Evolutionary conservation across 2,113 vertebrate genomes (phyloP).

Genomic region (Procavia capensis): DNA sequence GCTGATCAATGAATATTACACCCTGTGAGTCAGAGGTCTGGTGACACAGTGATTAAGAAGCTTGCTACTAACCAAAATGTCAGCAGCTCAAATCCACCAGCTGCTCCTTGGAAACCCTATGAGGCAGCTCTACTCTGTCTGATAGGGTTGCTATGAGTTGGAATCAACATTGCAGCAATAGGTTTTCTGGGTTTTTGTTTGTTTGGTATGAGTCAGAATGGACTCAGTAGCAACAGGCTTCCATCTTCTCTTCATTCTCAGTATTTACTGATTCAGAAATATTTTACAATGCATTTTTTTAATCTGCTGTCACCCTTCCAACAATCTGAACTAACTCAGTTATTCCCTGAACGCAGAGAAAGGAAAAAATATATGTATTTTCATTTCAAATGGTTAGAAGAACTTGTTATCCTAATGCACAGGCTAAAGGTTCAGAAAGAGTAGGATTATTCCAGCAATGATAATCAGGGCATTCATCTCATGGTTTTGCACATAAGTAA

Average conservation of each 20-base stretch:
- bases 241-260: background rate
- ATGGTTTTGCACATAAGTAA: constrained; percentile 1
- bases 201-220: too few relatives aligned
- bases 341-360: background rate
- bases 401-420: background rate
- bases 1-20: background rate
- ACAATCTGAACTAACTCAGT: background rate
- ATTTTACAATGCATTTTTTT: background rate
- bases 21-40: too few relatives aligned
- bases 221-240: background rate
- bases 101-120: too few relatives aligned
- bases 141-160: too few relatives aligned
- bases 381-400: background rate
- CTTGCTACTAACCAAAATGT: too few relatives aligned
- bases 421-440: background rate
- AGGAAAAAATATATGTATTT: background rate
- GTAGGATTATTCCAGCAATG: background rate
- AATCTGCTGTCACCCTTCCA: background rate
- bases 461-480: constrained; percentile 8
- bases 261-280: background rate
- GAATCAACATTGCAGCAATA: too few relatives aligned
- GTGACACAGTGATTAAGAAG: too few relatives aligned
- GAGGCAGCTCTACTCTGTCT: too few relatives aligned
- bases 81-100: too few relatives aligned
- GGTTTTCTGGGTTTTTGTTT: too few relatives aligned